These are phyloP conservation scores for Drosophila glabriapex DNA, from an alignment of 2,888 invertebrate species.

Conservation along the genomic window DNA sequence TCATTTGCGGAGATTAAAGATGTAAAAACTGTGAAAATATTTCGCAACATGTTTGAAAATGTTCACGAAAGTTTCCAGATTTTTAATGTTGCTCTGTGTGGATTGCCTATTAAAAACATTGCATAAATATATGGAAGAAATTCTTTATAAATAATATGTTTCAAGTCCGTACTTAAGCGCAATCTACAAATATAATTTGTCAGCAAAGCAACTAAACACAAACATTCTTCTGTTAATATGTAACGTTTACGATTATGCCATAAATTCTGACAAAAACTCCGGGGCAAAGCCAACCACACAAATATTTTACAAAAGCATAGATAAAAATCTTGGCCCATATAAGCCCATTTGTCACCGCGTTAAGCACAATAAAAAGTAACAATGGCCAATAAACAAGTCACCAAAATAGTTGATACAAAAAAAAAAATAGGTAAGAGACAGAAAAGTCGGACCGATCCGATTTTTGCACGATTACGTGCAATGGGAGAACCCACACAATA, in stretches of 20 bases:
- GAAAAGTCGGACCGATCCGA: slow-evolving; percentile 10
- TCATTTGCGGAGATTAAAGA: not conserved
- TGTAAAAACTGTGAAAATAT: not conserved
- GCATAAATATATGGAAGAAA: not conserved
- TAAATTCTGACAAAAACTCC: slow-evolving; percentile 12
- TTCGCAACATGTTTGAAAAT: not conserved
- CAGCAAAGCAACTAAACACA: not conserved
- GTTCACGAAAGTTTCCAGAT: not conserved
- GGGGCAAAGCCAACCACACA: not conserved
- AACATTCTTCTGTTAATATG: slow-evolving; percentile 5
- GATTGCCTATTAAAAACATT: not conserved
- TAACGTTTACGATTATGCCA: slow-evolving; percentile 12
- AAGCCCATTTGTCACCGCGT: slow-evolving; percentile 62
- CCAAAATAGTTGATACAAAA: slow-evolving; percentile 50
- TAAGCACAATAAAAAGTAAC: slow-evolving; percentile 42
- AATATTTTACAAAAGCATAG: slow-evolving; percentile 16
- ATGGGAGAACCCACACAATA: slow-evolving; percentile 27
- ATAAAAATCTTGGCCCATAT: slow-evolving; percentile 19
- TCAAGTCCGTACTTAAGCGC: not conserved
- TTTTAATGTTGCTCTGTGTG: not conserved
- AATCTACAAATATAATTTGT: too few species aligned
- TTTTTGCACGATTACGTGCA: slow-evolving; percentile 28
- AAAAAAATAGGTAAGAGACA: not conserved
- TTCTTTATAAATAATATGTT: not conserved
- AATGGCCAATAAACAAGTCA: slow-evolving; percentile 67